phyloP scores from a whole-genome alignment of 2,888 invertebrate genomes.

The Liodrosophila aerea region DNA sequence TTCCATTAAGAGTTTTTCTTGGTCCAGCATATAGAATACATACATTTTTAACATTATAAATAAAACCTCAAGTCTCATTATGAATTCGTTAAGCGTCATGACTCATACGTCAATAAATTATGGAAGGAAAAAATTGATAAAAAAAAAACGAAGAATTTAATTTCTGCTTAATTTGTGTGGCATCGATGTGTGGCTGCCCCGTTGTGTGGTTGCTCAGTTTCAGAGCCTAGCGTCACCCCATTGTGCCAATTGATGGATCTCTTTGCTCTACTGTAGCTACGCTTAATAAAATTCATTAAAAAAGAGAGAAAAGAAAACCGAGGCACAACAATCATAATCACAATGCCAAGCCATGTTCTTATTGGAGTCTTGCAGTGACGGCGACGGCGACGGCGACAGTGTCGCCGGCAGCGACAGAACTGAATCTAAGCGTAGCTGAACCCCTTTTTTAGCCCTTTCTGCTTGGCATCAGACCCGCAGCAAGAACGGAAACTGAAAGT shows the following conservation, averaged over 20 bases:
- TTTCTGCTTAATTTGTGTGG: conserved; percentile 33
- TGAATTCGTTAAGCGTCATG: conserved; percentile 5
- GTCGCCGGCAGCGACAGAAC: too few relatives aligned
- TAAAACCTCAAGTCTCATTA: conserved; percentile 7
- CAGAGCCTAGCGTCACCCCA: not conserved
- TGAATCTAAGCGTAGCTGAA: too few relatives aligned
- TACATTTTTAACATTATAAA: too few relatives aligned
- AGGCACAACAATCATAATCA: conserved; percentile 51
- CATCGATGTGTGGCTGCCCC: not conserved
- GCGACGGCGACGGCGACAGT: conserved; percentile 13
- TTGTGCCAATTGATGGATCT: conserved; percentile 18
- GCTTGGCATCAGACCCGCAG: too few relatives aligned
- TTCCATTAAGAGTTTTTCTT: conserved; percentile 4
- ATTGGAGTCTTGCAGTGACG: conserved; percentile 37
- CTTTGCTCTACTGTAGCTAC: conserved; percentile 30
- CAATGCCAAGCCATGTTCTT: conserved; percentile 39
- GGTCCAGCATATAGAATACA: too few relatives aligned
- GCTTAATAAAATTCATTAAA: conserved; percentile 64
- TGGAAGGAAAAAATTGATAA: not conserved
- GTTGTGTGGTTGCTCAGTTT: not conserved
- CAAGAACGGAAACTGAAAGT: too few relatives aligned
- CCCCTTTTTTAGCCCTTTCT: too few relatives aligned
- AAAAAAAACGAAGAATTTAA: conserved; percentile 13
- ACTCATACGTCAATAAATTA: conserved; percentile 25
- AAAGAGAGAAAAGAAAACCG: conserved; percentile 27